Evolutionary conservation across 2,113 vertebrate species (phyloP).

Genomic region (Poecilia latipinna): DNA sequence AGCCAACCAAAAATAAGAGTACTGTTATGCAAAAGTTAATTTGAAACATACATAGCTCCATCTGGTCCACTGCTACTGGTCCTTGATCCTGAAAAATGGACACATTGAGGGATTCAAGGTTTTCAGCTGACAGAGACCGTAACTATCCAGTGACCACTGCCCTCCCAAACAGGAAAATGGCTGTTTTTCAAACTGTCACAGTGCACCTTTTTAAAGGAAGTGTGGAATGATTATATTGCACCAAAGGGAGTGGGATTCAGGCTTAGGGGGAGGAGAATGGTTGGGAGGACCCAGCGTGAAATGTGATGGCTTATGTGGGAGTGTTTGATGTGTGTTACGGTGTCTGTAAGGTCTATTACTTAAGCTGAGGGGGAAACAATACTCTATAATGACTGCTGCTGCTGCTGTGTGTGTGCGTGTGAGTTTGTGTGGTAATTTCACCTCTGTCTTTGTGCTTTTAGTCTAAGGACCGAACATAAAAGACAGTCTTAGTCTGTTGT

Average conservation of each 20-base stretch:
- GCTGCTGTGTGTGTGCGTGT: no score
- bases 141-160: constrained; percentile 33
- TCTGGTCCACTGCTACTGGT: neutral
- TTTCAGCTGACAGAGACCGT: constrained; percentile 29
- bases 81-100: constrained; percentile 9
- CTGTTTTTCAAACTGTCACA: constrained; percentile 52
- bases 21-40: no score
- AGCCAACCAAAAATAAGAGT: no score
- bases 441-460: constrained; percentile 47
- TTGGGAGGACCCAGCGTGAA: constrained; percentile 29
- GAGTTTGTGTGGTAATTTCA: constrained; percentile 28
- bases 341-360: constrained; percentile 20
- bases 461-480: constrained; percentile 27
- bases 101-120: constrained; percentile 16
- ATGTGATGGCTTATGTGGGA: constrained; percentile 2
- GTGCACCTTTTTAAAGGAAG: constrained; percentile 43
- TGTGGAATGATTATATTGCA: constrained; percentile 37
- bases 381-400: constrained; percentile 3
- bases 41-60: neutral
- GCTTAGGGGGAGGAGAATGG: neutral
- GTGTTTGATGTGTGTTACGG: constrained; percentile 22
- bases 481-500: neutral
- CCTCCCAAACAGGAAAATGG: constrained; percentile 20
- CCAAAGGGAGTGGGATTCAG: constrained; percentile 37
- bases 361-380: neutral